Evolutionary conservation across 1,140 invertebrate species (phyloP).

Genomic region (Drosophila oshimai): DNA sequence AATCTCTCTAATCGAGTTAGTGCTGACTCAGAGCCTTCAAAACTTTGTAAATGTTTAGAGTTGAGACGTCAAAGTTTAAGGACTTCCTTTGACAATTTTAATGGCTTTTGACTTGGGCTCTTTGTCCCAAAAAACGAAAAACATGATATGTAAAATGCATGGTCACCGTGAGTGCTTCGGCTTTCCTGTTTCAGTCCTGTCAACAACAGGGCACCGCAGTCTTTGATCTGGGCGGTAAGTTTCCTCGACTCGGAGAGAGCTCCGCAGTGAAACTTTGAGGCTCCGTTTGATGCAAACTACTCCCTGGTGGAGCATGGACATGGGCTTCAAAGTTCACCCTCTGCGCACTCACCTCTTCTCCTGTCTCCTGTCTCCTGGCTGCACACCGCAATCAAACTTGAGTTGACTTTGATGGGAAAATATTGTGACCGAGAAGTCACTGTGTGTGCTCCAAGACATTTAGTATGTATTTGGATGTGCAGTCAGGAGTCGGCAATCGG

Average conservation of each 20-base stretch:
- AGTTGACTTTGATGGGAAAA: conserved; percentile 40
- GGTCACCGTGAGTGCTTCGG: not conserved
- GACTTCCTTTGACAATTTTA: not conserved
- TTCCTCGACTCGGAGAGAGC: too few species aligned
- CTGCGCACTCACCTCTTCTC: not conserved
- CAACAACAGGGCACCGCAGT: too few species aligned
- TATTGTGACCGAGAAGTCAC: conserved; percentile 32
- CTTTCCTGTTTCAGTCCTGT: not conserved
- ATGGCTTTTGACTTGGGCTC: not conserved
- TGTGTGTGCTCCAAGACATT: not conserved
- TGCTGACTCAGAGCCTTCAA: too few species aligned
- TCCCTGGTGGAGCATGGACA: too few species aligned
- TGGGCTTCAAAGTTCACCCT: too few species aligned
- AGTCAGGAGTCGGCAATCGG: too few species aligned
- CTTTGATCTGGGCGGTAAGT: not conserved
- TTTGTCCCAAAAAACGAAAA: too few species aligned
- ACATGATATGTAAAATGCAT: not conserved
- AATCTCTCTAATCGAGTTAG: too few species aligned
- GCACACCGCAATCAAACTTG: conserved; percentile 20
- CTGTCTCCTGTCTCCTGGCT: not conserved
- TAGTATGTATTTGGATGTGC: not conserved
- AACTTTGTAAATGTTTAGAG: too few species aligned
- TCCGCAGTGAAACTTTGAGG: not conserved
- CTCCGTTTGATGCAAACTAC: not conserved
- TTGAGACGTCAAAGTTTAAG: too few species aligned